Percentiles rank a stretch among this genome's conserved stretches.
These are phyloP conservation scores for Andrena chrysosceles DNA, from an alignment of 2,888 invertebrate genomes.

Conservation along the genomic window DNA sequence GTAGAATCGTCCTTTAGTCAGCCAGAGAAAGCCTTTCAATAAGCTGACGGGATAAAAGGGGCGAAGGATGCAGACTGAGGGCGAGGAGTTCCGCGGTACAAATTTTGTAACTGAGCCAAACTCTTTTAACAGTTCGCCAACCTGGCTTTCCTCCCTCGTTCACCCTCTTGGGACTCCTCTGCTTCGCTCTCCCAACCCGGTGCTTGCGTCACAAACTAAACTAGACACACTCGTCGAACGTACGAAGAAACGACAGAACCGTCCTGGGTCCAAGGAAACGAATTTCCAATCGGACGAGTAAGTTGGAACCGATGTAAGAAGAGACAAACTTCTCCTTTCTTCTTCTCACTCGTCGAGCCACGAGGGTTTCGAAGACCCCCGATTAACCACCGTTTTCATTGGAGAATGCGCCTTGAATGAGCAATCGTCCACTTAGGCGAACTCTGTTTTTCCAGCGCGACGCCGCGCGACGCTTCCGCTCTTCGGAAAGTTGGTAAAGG, in stretches of 20 bases:
- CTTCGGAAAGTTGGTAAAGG: slow-evolving; percentile 31
- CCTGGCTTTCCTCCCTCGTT: neutral
- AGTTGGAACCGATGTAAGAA: slow-evolving; percentile 72
- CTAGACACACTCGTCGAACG: slow-evolving; percentile 74
- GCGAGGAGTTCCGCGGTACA: slow-evolving; percentile 47
- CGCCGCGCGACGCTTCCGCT: neutral
- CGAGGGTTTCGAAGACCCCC: slow-evolving; percentile 32
- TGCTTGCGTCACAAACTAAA: slow-evolving; percentile 74
- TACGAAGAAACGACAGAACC: slow-evolving; percentile 52
- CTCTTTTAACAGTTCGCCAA: slow-evolving; percentile 72
- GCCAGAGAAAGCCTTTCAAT: slow-evolving; percentile 60
- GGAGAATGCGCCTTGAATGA: slow-evolving; percentile 71
- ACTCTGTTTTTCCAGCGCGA: slow-evolving; percentile 28
- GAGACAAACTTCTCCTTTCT: slow-evolving; percentile 70
- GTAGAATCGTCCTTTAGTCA: slow-evolving; percentile 58
- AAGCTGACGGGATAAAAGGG: slow-evolving; percentile 34
- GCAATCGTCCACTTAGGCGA: slow-evolving; percentile 53
- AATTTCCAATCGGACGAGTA: slow-evolving; percentile 72
- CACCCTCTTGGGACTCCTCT: slow-evolving; percentile 3
- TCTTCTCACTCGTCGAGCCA: slow-evolving; percentile 1
- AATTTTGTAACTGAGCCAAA: slow-evolving; percentile 75
- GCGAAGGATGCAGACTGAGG: slow-evolving; percentile 14
- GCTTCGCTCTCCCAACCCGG: neutral
- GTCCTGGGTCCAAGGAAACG: slow-evolving; percentile 65
- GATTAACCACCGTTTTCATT: slow-evolving; percentile 71